Base-by-base conservation (phyloP, 1,140 invertebrate species). In the Hormaphis cornu region DNA sequence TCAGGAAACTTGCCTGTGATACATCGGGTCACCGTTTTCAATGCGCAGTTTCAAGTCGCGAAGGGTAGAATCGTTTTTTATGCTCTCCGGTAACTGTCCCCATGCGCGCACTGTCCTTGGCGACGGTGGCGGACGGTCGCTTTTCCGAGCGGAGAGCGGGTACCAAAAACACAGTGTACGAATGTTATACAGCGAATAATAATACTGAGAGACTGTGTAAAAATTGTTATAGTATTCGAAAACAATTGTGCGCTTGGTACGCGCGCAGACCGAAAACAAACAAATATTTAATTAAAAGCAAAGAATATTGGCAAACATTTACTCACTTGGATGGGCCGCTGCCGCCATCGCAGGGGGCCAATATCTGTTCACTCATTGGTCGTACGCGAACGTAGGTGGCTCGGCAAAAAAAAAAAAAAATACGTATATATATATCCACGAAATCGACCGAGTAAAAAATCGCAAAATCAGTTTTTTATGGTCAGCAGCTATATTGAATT, bases 1-100 rank as follows among this genome's bases (percentile, higher is more conserved):
- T n/a, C n/a, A n/a, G n/a, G n/a, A n/a, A n/a, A n/a, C n/a, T n/a
- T n/a, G n/a, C n/a, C n/a, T n/a, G n/a, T n/a, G n/a, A n/a, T n/a
- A 46, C 12, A 8, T 46, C 42, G 16, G 42, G 42, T n/a, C n/a
- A 46, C 5, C 18, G 16, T 46, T 46, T 46, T 46, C 42, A n/a
- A 46, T 46, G 8, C 42, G 42, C 18, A 46, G 42, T 46, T 46
- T 46, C 16, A 61, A 42, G n/a, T 37, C 12, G 6, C 18, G 22
- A 35, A 61, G 18, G 14, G 56, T 61, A 7, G 56, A 42, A 42
- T 61, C 56, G 18, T 40, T 33, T 33, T 61, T 61, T 8, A 61
- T 42, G 4, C 37, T 28, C 4, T 61, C 56, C 4, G 56, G 56
- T 33, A 61, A 33, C 18, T 61, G 6, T 10, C 30, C 37, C 56